Conservation (phyloP, 2,113 vertebrate species). For the Larimichthys polyactis region DNA sequence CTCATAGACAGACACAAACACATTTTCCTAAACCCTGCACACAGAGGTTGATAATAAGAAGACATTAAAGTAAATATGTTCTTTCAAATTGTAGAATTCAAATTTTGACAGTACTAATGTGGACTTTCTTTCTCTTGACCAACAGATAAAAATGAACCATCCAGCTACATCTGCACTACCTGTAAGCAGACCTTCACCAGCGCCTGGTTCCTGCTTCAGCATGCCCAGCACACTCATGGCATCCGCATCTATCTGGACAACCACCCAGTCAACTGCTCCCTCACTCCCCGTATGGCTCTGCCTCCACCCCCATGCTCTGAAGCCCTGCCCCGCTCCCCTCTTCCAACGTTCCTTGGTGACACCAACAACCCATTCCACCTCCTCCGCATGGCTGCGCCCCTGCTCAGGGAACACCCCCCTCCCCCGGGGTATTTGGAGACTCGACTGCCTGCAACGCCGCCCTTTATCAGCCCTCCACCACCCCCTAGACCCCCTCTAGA, state of each 20-base stretch:
- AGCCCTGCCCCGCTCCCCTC: conserved; percentile 93
- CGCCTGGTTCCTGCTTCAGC: conserved; percentile 99
- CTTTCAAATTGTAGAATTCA: neutral
- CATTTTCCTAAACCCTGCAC: neutral
- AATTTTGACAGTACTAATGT: neutral
- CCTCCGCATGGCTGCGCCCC: conserved; percentile 96
- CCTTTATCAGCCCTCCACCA: conserved; percentile 95
- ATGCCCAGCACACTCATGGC: conserved; percentile 98
- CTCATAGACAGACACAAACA: conserved; percentile 5
- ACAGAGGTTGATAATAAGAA: conserved; percentile 20
- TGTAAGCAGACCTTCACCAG: conserved; percentile 99
- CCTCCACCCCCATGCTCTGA: conserved; percentile 94
- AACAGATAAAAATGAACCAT: conserved; percentile 98
- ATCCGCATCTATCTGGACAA: conserved; percentile 99
- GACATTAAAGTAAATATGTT: neutral
- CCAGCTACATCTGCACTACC: conserved; percentile 99
- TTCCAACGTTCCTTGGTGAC: conserved; percentile 97
- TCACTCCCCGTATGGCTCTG: conserved; percentile 96
- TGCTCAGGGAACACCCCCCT: conserved; percentile 91
- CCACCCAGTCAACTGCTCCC: conserved; percentile 92
- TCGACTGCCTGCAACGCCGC: conserved; percentile 94
- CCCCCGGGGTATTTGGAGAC: conserved; percentile 94
- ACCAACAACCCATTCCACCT: conserved; percentile 96
- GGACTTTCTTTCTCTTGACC: conserved; percentile 65
- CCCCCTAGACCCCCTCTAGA: conserved; percentile 94